A percentile compares a stretch with the other conserved stretches of the same genome.
phyloP scores from a whole-genome alignment of 1,140 invertebrate species.

The Spodoptera frugiperda region DNA sequence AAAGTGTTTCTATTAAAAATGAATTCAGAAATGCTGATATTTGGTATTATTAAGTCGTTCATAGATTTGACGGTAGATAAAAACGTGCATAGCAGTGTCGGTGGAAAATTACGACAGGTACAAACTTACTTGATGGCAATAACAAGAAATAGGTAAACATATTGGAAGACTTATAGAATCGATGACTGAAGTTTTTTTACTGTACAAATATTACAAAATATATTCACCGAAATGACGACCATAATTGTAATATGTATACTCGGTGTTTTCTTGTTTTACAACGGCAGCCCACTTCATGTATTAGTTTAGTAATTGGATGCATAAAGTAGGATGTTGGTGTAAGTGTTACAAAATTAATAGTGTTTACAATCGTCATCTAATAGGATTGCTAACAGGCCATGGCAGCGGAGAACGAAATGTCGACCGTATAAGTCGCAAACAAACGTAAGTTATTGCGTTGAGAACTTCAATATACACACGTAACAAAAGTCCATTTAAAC shows the following conservation, averaged over 20 bases:
- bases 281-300: no score
- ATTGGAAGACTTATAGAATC: background rate
- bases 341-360: no score
- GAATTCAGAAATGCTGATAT: constrained; percentile 15
- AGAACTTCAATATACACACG: constrained; percentile 20
- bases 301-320: background rate
- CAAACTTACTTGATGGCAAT: background rate
- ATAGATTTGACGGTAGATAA: constrained; percentile 26
- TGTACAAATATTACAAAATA: constrained; percentile 8
- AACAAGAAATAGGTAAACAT: background rate
- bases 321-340: no score
- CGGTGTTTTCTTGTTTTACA: no score
- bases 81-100: background rate
- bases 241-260: background rate
- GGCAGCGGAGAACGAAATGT: constrained; percentile 18
- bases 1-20: background rate
- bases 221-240: background rate
- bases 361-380: constrained; percentile 10
- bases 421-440: constrained; percentile 45
- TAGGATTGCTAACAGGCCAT: background rate
- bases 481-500: constrained; percentile 22
- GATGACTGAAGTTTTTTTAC: constrained; percentile 3
- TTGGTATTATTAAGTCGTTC: constrained; percentile 35
- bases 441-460: constrained; percentile 38
- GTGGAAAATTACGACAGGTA: background rate